Evolutionary conservation across 2,888 invertebrate species (phyloP).

Genomic region (Cyclophora albipunctata): DNA sequence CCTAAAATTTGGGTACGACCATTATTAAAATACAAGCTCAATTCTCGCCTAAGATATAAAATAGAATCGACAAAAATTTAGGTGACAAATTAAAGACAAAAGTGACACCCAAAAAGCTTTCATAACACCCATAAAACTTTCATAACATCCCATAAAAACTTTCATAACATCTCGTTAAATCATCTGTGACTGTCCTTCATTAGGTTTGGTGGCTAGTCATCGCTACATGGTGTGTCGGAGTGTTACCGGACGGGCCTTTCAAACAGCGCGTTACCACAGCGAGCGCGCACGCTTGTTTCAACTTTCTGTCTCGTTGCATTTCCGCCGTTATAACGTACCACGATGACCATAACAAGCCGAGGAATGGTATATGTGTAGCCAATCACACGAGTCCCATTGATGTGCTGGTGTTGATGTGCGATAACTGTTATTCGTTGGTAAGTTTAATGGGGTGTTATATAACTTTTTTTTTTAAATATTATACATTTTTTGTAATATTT

Average conservation of each 20-base stretch:
- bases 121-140: no score
- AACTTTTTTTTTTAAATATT: no score
- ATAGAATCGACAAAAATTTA: no score
- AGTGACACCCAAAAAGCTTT: no score
- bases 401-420: slow-evolving; percentile 96
- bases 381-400: slow-evolving; percentile 99
- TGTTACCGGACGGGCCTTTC: slow-evolving; percentile 83
- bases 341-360: slow-evolving; percentile 89
- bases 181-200: slow-evolving; percentile 1
- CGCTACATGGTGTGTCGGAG: slow-evolving; percentile 90
- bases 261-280: slow-evolving; percentile 87
- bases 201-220: slow-evolving; percentile 92
- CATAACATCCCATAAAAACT: no score
- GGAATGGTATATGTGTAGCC: slow-evolving; percentile 93
- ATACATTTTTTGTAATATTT: no score
- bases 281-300: slow-evolving; percentile 92
- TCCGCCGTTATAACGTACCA: slow-evolving; percentile 92
- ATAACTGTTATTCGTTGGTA: slow-evolving; percentile 98
- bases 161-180: background rate
- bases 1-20: no score
- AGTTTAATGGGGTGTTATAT: slow-evolving; percentile 44
- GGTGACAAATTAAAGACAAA: no score
- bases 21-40: no score
- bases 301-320: slow-evolving; percentile 92
- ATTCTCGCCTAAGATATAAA: no score